These are phyloP conservation scores for Chydorus sphaericus DNA, from an alignment of 2,888 invertebrate genomes.

Conservation along the genomic window DNA sequence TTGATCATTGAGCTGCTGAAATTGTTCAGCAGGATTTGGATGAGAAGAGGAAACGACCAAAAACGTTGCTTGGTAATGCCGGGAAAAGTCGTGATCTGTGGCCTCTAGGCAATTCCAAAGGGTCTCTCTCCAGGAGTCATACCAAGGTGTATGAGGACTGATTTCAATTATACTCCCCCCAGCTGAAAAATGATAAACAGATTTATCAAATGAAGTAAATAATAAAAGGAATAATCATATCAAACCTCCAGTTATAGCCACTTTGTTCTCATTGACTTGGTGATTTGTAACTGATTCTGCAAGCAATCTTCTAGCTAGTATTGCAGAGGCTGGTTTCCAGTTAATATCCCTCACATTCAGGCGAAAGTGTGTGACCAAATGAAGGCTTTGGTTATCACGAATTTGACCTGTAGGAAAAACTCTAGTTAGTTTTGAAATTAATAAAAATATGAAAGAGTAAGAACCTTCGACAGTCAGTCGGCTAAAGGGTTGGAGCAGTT, in stretches of 20 bases:
- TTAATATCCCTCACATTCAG: conserved; percentile 30
- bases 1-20: conserved; percentile 62
- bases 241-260: background rate
- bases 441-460: conserved; percentile 14
- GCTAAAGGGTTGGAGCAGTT: conserved; percentile 80
- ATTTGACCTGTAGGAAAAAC: conserved; percentile 28
- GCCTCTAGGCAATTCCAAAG: conserved; percentile 55
- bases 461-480: conserved; percentile 56
- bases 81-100: conserved; percentile 85
- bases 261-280: background rate
- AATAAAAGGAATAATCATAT: background rate
- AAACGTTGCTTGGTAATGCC: conserved; percentile 65
- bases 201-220: background rate
- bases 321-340: conserved; percentile 21
- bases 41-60: conserved; percentile 40
- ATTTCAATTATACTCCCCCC: background rate
- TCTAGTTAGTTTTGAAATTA: background rate
- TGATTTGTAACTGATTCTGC: conserved; percentile 15
- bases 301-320: conserved; percentile 16
- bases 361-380: conserved; percentile 27
- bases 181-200: background rate
- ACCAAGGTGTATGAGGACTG: conserved; percentile 51
- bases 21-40: conserved; percentile 55
- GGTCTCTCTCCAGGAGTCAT: conserved; percentile 84
- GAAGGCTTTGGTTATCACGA: conserved; percentile 29